Evolutionary conservation across 2,797 vertebrate species (phyloP), one percentile per base, ranked within the genome.

Genomic region (Helarctos malayanus): DNA sequence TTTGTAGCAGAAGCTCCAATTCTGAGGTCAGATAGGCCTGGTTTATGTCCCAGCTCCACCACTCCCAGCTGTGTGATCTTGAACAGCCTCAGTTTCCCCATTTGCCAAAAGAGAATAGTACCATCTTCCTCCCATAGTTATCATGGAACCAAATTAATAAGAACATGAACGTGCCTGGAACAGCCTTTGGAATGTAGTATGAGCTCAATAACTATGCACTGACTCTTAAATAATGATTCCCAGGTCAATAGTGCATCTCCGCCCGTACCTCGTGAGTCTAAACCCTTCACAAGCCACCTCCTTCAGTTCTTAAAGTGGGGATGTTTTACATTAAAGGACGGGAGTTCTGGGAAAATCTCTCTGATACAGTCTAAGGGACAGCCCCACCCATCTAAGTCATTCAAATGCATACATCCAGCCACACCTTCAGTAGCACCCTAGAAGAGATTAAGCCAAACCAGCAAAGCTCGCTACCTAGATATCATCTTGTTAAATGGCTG

Each of bases 391-490:
- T 56, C 61, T 75, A 59, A 47, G 19, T 56, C 49, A n/a, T 68
- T 35, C 78, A 45, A 52, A 69, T 18, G 81, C 32, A 80, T 35
- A 21, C 14, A 86, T 52, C 63, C 69, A 68, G 18, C 32, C 35
- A 45, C 32, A 47, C 2, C 21, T 49, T 94, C 23, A 56, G 11
- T 35, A 92, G 54, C 16, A 35, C 68, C 54, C 69, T 32, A 49
- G 35, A 80, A 35, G 56, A 83, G 75, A 35, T 25, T 32, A 78
- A 91, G 82, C 81, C 49, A 92, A 96, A 84, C 49, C 14, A 83
- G 14, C n/a, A 91, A 75, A 75, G 2, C 32, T 21, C n/a, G 18
- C 38, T 38, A 35, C 25, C 63, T 81, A 75, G 78, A 82, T 73
- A 54, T 78, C 61, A 88, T 45, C 84, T 88, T 56, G 38, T 54